These are phyloP conservation scores for Ciconia nigra DNA, from an alignment of 2,797 vertebrate genomes.

Conservation along the genomic window DNA sequence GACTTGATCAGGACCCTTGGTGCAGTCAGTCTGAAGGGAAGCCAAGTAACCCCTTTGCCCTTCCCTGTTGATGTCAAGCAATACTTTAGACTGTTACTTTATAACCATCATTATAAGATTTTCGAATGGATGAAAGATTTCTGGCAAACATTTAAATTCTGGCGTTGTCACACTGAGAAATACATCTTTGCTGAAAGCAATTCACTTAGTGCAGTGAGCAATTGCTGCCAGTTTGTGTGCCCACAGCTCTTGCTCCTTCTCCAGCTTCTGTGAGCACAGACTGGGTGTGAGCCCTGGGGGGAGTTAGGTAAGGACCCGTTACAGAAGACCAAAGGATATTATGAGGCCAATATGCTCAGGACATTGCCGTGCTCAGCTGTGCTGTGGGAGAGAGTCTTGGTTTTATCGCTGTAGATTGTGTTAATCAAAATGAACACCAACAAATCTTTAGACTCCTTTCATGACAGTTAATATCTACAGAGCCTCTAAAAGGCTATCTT, in stretches of 20 bases:
- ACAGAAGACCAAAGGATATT: neutral
- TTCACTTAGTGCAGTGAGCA: neutral
- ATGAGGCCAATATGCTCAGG: neutral
- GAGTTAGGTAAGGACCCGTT: neutral
- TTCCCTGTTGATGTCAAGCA: neutral
- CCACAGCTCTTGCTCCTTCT: neutral
- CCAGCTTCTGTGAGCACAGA: neutral
- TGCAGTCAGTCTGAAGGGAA: neutral
- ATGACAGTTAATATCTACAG: neutral
- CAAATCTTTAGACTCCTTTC: neutral
- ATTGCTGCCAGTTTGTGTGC: neutral
- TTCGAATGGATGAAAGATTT: neutral
- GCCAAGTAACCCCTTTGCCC: neutral
- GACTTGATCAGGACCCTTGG: neutral
- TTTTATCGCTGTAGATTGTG: neutral
- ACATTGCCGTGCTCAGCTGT: neutral
- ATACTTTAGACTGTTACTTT: neutral
- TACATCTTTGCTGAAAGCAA: neutral
- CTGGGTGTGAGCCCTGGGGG: neutral
- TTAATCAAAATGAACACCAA: neutral
- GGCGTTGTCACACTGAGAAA: neutral
- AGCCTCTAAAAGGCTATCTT: neutral
- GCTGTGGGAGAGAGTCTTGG: neutral
- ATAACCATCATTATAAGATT: neutral
- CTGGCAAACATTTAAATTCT: neutral